These are phyloP conservation scores for Brachionus sp. DNA, from an alignment of 1,140 invertebrate genomes.

Conservation along the genomic window DNA sequence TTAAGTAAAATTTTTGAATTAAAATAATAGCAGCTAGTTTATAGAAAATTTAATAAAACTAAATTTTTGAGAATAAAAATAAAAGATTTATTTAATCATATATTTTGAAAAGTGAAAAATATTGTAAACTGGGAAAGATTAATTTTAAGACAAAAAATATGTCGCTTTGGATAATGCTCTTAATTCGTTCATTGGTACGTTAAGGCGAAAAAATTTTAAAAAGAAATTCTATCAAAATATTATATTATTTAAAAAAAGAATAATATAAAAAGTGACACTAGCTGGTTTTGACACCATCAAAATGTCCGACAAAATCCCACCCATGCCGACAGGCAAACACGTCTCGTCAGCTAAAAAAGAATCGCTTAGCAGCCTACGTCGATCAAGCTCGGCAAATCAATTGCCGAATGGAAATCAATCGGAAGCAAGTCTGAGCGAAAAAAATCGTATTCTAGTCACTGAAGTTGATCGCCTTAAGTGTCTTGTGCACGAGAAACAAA, in stretches of 20 bases:
- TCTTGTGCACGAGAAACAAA: conserved; percentile 12
- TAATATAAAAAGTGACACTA: neutral
- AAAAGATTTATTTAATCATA: too few species aligned
- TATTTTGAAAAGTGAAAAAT: too few species aligned
- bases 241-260: neutral
- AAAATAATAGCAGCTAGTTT: too few species aligned
- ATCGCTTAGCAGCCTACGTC: neutral
- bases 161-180: too few species aligned
- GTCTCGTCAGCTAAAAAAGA: conserved; percentile 27
- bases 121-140: too few species aligned
- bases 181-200: neutral
- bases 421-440: neutral
- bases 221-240: neutral
- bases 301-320: neutral
- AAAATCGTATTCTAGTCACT: neutral
- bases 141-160: too few species aligned
- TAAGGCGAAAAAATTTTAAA: neutral
- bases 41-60: too few species aligned
- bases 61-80: too few species aligned
- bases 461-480: neutral
- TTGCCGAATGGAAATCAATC: neutral
- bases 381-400: neutral
- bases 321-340: neutral
- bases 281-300: neutral
- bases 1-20: too few species aligned